phyloP scores from a whole-genome alignment of 2,888 invertebrate genomes.

The Cryptocephalus moraei region DNA sequence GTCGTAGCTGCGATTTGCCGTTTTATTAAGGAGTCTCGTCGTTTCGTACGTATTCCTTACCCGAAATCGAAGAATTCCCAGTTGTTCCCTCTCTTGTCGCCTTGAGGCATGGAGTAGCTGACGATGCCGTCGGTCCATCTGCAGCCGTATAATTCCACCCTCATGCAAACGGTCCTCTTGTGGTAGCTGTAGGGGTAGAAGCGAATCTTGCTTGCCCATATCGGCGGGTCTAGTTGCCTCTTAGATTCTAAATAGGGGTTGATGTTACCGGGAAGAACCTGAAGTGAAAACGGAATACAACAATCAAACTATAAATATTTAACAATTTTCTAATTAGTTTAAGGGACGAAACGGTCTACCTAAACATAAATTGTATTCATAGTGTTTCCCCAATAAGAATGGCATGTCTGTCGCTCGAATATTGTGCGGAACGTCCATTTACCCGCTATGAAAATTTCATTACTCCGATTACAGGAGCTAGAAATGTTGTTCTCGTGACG shows the following conservation, averaged over 20 bases:
- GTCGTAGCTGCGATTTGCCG: constrained; percentile 55
- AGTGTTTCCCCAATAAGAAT: no score
- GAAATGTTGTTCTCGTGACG: no score
- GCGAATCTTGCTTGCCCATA: constrained; percentile 76
- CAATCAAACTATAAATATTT: no score
- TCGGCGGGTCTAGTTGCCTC: constrained; percentile 66
- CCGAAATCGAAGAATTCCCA: constrained; percentile 70
- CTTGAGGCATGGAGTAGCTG: constrained; percentile 81
- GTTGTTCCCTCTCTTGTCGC: constrained; percentile 68
- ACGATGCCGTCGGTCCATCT: constrained; percentile 75
- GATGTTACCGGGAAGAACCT: constrained; percentile 76
- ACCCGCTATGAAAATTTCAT: no score
- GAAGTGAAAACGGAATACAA: constrained; percentile 21
- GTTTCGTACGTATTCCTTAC: constrained; percentile 3
- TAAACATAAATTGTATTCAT: no score
- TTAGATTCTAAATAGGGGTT: constrained; percentile 77
- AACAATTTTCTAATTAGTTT: no score
- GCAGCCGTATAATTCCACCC: constrained; percentile 85
- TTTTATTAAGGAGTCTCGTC: not conserved
- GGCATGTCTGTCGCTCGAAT: no score
- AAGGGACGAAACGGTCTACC: no score
- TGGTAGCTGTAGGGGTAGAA: constrained; percentile 80
- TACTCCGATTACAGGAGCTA: no score
- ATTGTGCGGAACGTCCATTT: no score
- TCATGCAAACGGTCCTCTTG: constrained; percentile 80